Evolutionary conservation across 2,797 vertebrate species (phyloP).

Genomic region (Sebastolobus altivelis): DNA sequence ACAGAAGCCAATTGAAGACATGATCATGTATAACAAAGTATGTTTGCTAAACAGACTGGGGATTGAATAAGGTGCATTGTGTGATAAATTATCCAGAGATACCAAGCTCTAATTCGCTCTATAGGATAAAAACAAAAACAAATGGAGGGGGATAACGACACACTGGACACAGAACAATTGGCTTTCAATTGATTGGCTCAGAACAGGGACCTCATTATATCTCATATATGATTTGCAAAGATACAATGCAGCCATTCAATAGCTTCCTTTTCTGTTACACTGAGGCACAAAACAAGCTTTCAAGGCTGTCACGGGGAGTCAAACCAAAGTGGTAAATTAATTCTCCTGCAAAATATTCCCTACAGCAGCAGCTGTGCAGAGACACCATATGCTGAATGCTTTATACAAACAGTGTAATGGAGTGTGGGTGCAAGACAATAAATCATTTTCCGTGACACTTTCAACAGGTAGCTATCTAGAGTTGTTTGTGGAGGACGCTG

Average conservation of each 20-base stretch:
- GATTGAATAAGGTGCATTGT: slow-evolving; percentile 9
- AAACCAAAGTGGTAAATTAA: slow-evolving; percentile 64
- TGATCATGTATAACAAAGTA: slow-evolving; percentile 25
- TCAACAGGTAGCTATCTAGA: slow-evolving; percentile 60
- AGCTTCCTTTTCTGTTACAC: slow-evolving; percentile 42
- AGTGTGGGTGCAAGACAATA: slow-evolving; percentile 55
- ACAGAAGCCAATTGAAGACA: slow-evolving; percentile 24
- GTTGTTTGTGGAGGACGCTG: slow-evolving; percentile 33
- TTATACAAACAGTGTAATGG: slow-evolving; percentile 66
- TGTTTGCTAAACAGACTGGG: slow-evolving; percentile 21
- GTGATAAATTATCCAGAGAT: slow-evolving; percentile 27
- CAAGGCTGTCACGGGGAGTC: slow-evolving; percentile 52
- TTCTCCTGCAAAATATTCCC: slow-evolving; percentile 66
- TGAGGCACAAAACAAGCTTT: slow-evolving; percentile 42
- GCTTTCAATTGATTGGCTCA: slow-evolving; percentile 26
- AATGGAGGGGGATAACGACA: slow-evolving; percentile 5
- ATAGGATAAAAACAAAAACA: slow-evolving; percentile 34
- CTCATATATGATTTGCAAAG: slow-evolving; percentile 37
- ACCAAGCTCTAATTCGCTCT: slow-evolving; percentile 31
- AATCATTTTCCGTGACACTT: slow-evolving; percentile 66
- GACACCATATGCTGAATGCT: slow-evolving; percentile 54
- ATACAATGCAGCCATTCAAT: slow-evolving; percentile 31
- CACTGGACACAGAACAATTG: slow-evolving; percentile 19
- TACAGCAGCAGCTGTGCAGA: slow-evolving; percentile 57
- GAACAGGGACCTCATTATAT: slow-evolving; percentile 49